These are phyloP conservation scores for Tillus elongatus DNA, from an alignment of 2,888 invertebrate genomes.

Conservation along the genomic window DNA sequence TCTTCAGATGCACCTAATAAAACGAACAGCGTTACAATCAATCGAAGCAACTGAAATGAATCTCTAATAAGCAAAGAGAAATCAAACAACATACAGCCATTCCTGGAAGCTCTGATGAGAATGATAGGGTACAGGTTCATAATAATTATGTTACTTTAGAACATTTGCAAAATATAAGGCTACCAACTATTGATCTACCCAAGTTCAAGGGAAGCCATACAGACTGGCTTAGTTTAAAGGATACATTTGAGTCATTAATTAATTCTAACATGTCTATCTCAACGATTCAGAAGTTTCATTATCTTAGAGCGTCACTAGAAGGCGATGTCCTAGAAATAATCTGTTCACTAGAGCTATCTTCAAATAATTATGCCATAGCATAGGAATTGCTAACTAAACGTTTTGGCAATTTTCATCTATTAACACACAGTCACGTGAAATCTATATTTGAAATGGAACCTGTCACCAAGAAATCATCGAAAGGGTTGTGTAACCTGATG, in stretches of 20 bases:
- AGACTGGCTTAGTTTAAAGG: slow-evolving; percentile 5
- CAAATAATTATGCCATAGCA: slow-evolving; percentile 1
- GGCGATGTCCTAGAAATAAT: background rate
- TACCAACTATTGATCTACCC: slow-evolving; percentile 8
- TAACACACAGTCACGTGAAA: background rate
- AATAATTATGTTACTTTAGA: too few species aligned
- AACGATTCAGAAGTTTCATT: slow-evolving; percentile 5
- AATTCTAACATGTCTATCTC: background rate
- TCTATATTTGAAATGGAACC: background rate
- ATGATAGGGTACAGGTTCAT: too few species aligned
- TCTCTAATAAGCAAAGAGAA: too few species aligned
- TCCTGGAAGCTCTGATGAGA: too few species aligned
- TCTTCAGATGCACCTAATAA: too few species aligned
- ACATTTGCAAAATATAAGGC: too few species aligned
- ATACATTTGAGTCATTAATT: slow-evolving; percentile 3
- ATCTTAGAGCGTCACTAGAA: slow-evolving; percentile 4
- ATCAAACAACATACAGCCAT: too few species aligned
- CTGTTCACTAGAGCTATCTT: slow-evolving; percentile 3
- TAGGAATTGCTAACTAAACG: background rate
- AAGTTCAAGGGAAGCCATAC: background rate
- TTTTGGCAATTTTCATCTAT: background rate
- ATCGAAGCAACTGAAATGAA: too few species aligned
- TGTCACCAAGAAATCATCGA: background rate
- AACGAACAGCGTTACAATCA: too few species aligned
- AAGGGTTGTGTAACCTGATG: background rate